A percentile compares a stretch with the other conserved stretches of the same genome.
phyloP scores from a whole-genome alignment of 2,113 vertebrate species.

The Vidua macroura region DNA sequence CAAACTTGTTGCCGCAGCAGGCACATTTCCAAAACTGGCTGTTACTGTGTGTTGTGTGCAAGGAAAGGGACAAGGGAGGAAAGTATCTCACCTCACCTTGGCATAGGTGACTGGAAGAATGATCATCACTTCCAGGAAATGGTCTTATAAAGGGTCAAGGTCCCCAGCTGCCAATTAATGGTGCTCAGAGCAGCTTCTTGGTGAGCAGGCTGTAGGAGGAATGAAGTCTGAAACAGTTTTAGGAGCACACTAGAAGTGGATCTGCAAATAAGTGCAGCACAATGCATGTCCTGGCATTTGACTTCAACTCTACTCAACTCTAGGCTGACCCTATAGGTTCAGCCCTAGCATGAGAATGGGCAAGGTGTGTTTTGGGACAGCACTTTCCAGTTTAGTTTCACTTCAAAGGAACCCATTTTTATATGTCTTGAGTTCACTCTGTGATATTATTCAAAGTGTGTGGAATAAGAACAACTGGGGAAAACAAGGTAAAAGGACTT shows the following conservation, averaged over 20 bases:
- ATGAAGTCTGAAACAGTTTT: background rate
- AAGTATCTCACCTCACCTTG: background rate
- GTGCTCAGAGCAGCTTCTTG: background rate
- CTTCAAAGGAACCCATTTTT: background rate
- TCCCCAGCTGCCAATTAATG: background rate
- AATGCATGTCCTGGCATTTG: accelerated
- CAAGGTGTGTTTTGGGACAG: background rate
- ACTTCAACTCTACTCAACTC: background rate
- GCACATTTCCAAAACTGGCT: background rate
- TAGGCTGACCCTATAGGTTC: background rate
- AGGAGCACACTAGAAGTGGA: background rate
- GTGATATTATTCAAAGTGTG: background rate
- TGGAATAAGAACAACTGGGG: background rate
- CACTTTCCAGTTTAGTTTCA: background rate
- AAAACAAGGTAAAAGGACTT: background rate
- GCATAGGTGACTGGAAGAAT: background rate
- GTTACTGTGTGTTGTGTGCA: background rate
- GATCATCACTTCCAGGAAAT: accelerated
- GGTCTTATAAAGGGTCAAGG: background rate
- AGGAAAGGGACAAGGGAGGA: background rate
- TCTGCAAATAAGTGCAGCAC: background rate
- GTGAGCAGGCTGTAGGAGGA: background rate
- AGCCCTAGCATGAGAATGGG: background rate
- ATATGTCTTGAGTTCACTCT: background rate
- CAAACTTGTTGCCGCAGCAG: background rate